Percentiles rank a stretch among this genome's conserved stretches.
Evolutionary conservation across 2,797 vertebrate genomes (phyloP).

Genomic region (Pantherophis vulpinus): DNA sequence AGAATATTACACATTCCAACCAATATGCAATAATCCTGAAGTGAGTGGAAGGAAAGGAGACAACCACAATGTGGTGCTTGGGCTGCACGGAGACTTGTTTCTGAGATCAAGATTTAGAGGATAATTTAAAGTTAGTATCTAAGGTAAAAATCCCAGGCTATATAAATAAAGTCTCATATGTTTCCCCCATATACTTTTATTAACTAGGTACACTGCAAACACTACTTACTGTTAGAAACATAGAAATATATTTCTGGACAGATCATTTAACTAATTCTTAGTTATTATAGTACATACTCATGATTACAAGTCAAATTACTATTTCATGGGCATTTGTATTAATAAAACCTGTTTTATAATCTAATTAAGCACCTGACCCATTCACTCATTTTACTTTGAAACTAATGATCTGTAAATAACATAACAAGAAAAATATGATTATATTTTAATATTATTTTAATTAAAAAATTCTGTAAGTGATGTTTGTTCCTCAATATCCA

Average conservation of each 20-base stretch:
- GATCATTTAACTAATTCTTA: background rate
- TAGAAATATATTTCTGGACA: background rate
- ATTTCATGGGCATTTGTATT: background rate
- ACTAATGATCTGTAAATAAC: background rate
- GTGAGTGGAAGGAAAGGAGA: background rate
- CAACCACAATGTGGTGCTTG: background rate
- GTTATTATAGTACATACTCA: background rate
- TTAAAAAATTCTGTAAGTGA: background rate
- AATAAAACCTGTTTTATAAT: background rate
- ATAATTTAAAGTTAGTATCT: background rate
- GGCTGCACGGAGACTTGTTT: background rate
- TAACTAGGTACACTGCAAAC: background rate
- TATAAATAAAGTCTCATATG: background rate
- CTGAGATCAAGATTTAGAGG: background rate
- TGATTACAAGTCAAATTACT: background rate
- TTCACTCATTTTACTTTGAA: background rate
- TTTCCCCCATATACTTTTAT: background rate
- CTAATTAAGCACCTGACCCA: background rate
- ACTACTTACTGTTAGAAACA: background rate
- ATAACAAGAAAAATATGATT: background rate
- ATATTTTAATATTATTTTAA: background rate
- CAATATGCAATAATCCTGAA: background rate
- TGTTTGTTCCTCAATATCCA: background rate
- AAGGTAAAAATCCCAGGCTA: background rate
- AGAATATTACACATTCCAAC: background rate